phyloP scores from a whole-genome alignment of 2,113 vertebrate genomes.

The Coracopsis vasa region DNA sequence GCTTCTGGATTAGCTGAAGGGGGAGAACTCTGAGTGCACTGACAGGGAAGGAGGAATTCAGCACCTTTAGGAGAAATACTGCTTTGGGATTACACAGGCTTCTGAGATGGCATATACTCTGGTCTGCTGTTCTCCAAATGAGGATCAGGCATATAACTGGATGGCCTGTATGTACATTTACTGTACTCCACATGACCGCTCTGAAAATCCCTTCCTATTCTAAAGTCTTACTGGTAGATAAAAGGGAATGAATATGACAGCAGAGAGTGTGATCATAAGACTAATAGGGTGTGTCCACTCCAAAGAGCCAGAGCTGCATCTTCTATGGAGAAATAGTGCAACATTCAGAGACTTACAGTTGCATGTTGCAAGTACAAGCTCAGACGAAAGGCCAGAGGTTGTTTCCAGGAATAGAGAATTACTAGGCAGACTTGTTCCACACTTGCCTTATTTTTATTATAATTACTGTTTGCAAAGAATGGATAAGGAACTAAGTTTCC shows the following conservation, averaged over 20 bases:
- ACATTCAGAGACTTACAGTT: neutral
- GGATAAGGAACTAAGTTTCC: neutral
- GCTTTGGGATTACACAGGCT: neutral
- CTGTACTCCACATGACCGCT: neutral
- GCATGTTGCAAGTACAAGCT: neutral
- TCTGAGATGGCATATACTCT: neutral
- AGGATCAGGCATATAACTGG: fast-evolving
- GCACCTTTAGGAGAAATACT: neutral
- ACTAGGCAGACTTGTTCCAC: neutral
- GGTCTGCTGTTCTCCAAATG: neutral
- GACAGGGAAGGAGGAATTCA: neutral
- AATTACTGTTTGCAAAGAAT: neutral
- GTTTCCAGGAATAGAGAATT: neutral
- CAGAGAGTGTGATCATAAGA: neutral
- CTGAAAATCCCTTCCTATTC: neutral
- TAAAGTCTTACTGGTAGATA: neutral
- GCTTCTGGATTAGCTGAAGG: neutral
- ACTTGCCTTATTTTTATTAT: neutral
- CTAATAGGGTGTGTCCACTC: neutral
- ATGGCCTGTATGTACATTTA: neutral
- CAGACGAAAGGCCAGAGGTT: neutral
- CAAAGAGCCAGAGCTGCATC: neutral
- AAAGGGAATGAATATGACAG: neutral
- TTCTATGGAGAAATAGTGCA: neutral
- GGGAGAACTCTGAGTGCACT: neutral